Evolutionary conservation across 2,797 vertebrate species (phyloP).

Genomic region (Sebastolobus alascanus): DNA sequence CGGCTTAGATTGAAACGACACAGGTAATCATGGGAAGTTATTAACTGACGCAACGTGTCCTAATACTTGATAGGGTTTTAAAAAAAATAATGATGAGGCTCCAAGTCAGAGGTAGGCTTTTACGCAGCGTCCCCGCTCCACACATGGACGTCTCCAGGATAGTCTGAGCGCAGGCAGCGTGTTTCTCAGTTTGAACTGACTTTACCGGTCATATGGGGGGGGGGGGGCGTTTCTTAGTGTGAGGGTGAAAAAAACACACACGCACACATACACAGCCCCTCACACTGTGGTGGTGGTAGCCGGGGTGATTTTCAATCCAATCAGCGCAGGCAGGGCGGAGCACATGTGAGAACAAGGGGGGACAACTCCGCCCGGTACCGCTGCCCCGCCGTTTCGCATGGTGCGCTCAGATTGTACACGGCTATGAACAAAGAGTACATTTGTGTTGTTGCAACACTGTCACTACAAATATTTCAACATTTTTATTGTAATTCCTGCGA

Average conservation of each 20-base stretch:
- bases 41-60: slow-evolving; percentile 46
- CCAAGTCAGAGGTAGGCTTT: background rate
- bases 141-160: slow-evolving; percentile 25
- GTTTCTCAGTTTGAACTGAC: slow-evolving; percentile 79
- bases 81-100: background rate
- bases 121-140: slow-evolving; percentile 22
- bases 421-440: slow-evolving; percentile 68
- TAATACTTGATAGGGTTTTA: slow-evolving; percentile 2
- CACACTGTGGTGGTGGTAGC: slow-evolving; percentile 43
- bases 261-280: background rate
- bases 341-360: slow-evolving; percentile 58
- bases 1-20: slow-evolving; percentile 53
- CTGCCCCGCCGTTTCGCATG: slow-evolving; percentile 17
- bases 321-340: slow-evolving; percentile 71
- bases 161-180: slow-evolving; percentile 54
- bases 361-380: slow-evolving; percentile 56
- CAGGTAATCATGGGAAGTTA: slow-evolving; percentile 27
- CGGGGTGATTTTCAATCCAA: slow-evolving; percentile 75
- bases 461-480: background rate
- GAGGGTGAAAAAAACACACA: slow-evolving; percentile 19
- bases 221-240: slow-evolving; percentile 80
- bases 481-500: no score
- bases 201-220: slow-evolving; percentile 81
- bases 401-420: slow-evolving; percentile 39
- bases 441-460: slow-evolving; percentile 4